Conservation (phyloP, 1,140 invertebrate species). For the Drosophila kurseongensis region DNA sequence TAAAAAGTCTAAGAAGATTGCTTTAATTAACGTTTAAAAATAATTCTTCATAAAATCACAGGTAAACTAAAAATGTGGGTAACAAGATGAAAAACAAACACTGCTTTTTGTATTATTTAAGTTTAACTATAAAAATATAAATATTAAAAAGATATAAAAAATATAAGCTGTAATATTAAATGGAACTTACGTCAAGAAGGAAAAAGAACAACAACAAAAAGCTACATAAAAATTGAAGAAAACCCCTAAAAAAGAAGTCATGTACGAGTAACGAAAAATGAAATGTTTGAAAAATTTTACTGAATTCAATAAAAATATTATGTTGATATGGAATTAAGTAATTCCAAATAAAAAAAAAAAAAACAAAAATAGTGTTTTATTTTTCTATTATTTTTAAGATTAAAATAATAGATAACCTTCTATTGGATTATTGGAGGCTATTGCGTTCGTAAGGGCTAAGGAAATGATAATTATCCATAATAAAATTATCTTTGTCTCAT, state of each 20-base stretch:
- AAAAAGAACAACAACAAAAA: slow-evolving; percentile 41
- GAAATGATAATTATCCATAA: too few relatives aligned
- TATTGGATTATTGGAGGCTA: too few relatives aligned
- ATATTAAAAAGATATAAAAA: slow-evolving; percentile 59
- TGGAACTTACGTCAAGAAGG: slow-evolving; percentile 56
- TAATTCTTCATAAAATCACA: slow-evolving; percentile 63
- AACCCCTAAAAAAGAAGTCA: slow-evolving; percentile 60
- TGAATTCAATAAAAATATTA: slow-evolving; percentile 84
- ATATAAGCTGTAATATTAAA: slow-evolving; percentile 75
- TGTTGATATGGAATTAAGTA: slow-evolving; percentile 84
- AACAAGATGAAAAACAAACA: slow-evolving; percentile 76
- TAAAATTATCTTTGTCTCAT: too few relatives aligned
- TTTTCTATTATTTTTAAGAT: not conserved
- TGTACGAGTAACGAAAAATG: slow-evolving; percentile 73
- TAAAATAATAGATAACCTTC: too few relatives aligned
- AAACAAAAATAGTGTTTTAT: slow-evolving; percentile 8
- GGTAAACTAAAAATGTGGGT: slow-evolving; percentile 63
- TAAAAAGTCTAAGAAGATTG: slow-evolving; percentile 62
- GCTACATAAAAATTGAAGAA: slow-evolving; percentile 57
- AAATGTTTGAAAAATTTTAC: slow-evolving; percentile 83
- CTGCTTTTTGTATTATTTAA: slow-evolving; percentile 83
- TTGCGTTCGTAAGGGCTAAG: too few relatives aligned
- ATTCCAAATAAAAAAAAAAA: slow-evolving; percentile 81
- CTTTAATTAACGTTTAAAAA: slow-evolving; percentile 79
- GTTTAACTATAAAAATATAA: slow-evolving; percentile 74